Evolutionary conservation across 2,888 invertebrate genomes (phyloP).

Genomic region (Drosophila paramelanica): DNA sequence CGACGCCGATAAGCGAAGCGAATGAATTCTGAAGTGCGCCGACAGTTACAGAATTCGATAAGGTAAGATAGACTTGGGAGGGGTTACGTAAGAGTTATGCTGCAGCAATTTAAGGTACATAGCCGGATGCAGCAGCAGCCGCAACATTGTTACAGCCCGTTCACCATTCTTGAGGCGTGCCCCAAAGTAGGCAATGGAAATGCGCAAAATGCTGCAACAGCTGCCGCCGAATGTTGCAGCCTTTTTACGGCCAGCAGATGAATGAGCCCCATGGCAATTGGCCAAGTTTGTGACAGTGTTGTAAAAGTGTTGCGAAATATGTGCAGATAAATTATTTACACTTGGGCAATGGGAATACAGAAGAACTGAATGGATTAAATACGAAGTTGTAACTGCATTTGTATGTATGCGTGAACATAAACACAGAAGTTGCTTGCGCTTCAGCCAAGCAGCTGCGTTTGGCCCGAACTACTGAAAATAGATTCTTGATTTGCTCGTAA

Average conservation of each 20-base stretch:
- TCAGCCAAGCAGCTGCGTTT: too few relatives aligned
- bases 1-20: slow-evolving; percentile 66
- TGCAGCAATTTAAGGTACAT: slow-evolving; percentile 50
- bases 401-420: too few relatives aligned
- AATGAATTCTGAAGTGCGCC: slow-evolving; percentile 55
- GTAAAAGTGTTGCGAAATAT: slow-evolving; percentile 16
- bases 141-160: slow-evolving; percentile 49
- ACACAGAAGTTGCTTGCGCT: too few relatives aligned
- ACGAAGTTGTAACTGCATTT: not conserved
- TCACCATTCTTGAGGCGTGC: slow-evolving; percentile 39
- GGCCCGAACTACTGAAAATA: too few relatives aligned
- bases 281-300: slow-evolving; percentile 30
- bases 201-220: slow-evolving; percentile 56
- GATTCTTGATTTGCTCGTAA: too few relatives aligned
- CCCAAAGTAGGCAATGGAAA: slow-evolving; percentile 55
- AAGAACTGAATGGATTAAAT: not conserved
- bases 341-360: slow-evolving; percentile 6
- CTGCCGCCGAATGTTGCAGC: slow-evolving; percentile 49
- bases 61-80: slow-evolving; percentile 1
- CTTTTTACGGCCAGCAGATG: slow-evolving; percentile 33
- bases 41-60: slow-evolving; percentile 49
- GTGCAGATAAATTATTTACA: slow-evolving; percentile 8
- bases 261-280: slow-evolving; percentile 42
- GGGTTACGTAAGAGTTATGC: slow-evolving; percentile 19
- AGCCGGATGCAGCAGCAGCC: slow-evolving; percentile 11